These are phyloP conservation scores for Corvus hawaiiensis DNA, from an alignment of 2,113 vertebrate species.

Conservation along the genomic window DNA sequence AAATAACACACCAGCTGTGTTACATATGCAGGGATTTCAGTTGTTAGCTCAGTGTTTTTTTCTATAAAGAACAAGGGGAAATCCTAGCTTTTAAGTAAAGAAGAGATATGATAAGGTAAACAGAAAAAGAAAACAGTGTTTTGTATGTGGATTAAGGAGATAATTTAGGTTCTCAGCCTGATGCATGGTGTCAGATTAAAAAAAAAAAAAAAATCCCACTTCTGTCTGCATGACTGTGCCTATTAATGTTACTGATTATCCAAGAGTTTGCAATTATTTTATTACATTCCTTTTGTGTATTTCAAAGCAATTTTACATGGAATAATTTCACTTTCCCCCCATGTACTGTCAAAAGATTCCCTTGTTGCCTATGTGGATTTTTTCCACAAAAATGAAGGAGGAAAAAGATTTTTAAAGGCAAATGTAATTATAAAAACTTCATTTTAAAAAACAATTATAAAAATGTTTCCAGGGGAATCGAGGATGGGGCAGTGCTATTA, in stretches of 20 bases:
- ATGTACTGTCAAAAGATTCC: not conserved
- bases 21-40: not conserved
- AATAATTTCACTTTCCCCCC: not conserved
- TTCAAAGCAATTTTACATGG: conserved; percentile 1
- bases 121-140: not conserved
- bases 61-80: not conserved
- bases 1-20: not conserved
- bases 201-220: not conserved
- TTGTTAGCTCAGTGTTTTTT: not conserved
- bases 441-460: not conserved
- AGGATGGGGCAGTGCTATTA: not conserved
- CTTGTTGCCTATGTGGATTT: not conserved
- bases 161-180: not conserved
- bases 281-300: not conserved
- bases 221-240: not conserved
- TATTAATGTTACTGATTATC: not conserved
- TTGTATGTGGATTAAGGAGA: not conserved
- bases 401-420: not conserved
- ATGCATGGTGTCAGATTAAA: not conserved
- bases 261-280: not conserved
- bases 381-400: not conserved
- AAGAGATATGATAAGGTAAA: not conserved
- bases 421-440: not conserved
- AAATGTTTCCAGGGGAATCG: not conserved
- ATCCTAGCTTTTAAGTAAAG: not conserved